Base-by-base conservation (phyloP, 2,888 invertebrate species). In the Lepas anatifera region DNA sequence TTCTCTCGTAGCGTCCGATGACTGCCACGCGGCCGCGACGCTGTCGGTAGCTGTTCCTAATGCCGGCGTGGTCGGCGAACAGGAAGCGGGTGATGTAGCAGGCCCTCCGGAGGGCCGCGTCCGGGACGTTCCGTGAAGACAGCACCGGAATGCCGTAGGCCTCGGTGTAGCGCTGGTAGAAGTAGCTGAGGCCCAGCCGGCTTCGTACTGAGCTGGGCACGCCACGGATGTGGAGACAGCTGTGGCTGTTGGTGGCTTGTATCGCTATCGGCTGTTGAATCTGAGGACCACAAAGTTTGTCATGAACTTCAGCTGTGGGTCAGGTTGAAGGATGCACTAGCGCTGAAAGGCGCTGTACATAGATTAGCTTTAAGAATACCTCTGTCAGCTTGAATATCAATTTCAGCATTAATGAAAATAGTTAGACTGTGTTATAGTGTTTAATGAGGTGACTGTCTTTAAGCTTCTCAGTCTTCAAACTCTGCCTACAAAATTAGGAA, bases 81-180 rank as follows among this genome's bases (percentile, higher is more conserved):
- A 58, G 6, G 58, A 58, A 58, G 58, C 58, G 58, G 32, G 35
- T 22, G 58, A 58, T 58, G 58, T 58, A 58, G 58, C 58, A 58
- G 58, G 58, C 58, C 69, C 32, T 63, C 64, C 43, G 71, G 25
- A 29, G 48, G 6, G 50, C 69, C 22, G 58, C 69, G 63, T 39
- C 69, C 43, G 69, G 64, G 29, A 69, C 63, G 32, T 52, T 67
- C n/a, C 52, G 25, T 43, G 67, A 70, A 6, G 50, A 39, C 25
- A 67, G 48, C 52, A 46, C 37, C 25, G 37, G 35, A 22, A 50
- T 68, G 32, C 43, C 46, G 67, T 67, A 67, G 7, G 58, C 39
- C 50, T 68, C 25, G 68, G 37, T 52, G 50, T 37, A 52, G 43
- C 50, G 48, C 35, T 41, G 68, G 68, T 52, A 68, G 50, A 37